Evolutionary conservation across 2,113 vertebrate species (phyloP).

Genomic region (Macquaria australasica): DNA sequence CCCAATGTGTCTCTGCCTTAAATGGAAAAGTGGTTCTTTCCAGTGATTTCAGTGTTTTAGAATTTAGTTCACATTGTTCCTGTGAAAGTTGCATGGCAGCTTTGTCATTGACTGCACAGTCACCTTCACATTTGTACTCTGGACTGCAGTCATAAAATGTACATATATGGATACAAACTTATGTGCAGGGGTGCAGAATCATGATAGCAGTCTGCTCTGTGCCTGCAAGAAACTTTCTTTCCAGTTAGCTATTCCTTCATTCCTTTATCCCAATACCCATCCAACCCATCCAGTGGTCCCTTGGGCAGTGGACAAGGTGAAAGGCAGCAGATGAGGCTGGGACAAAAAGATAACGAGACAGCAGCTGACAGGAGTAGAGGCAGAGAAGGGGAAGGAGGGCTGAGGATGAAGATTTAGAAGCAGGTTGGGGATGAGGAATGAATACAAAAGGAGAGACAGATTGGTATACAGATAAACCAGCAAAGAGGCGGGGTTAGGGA

Average conservation of each 20-base stretch:
- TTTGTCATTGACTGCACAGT: neutral
- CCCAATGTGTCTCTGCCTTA: neutral
- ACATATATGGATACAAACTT: neutral
- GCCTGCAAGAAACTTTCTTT: neutral
- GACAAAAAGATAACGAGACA: conserved; percentile 24
- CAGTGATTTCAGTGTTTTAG: neutral
- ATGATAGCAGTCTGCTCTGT: neutral
- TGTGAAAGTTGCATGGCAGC: neutral
- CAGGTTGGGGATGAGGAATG: neutral
- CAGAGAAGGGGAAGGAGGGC: neutral
- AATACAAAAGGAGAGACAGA: neutral
- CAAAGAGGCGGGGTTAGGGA: neutral
- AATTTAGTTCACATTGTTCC: neutral
- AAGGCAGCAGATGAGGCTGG: conserved; percentile 5
- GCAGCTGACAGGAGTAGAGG: conserved; percentile 10
- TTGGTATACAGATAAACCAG: neutral
- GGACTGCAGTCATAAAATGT: neutral
- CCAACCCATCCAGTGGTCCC: conserved; percentile 3
- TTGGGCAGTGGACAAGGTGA: conserved; percentile 24
- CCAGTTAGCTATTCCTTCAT: neutral
- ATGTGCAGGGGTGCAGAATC: neutral
- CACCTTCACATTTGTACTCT: neutral
- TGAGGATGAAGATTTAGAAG: conserved; percentile 23
- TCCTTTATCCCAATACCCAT: neutral
- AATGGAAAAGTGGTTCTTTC: neutral